Conservation (phyloP, 2,113 vertebrate genomes). For the Leptobrachium ailaonicum region DNA sequence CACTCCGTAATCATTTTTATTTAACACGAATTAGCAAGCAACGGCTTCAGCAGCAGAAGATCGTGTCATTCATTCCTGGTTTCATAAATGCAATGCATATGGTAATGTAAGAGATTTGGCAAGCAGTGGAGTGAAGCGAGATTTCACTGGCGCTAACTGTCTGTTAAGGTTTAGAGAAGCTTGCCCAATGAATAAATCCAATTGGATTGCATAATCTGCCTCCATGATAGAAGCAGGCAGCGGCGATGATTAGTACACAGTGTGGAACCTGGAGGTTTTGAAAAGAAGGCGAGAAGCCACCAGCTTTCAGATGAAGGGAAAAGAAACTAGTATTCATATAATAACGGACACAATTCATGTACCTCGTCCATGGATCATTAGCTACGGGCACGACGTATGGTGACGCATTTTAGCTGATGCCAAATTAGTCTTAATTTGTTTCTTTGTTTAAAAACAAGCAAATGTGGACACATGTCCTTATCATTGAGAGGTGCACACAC, state of each 20-base stretch:
- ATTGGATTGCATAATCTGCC: constrained; percentile 20
- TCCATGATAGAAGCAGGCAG: constrained; percentile 16
- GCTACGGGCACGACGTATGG: not conserved
- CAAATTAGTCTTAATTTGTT: too few species aligned
- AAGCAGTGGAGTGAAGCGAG: not conserved
- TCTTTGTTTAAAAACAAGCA: too few species aligned
- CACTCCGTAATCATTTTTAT: not conserved
- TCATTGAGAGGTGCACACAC: too few species aligned
- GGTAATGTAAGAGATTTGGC: constrained; percentile 29
- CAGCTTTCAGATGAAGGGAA: not conserved
- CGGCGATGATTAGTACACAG: not conserved
- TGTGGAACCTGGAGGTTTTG: not conserved
- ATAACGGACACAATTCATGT: constrained; percentile 7
- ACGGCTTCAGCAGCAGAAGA: not conserved
- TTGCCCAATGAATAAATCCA: constrained; percentile 17
- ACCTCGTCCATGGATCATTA: constrained; percentile 10
- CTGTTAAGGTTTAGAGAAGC: constrained; percentile 22
- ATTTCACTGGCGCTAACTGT: constrained; percentile 13
- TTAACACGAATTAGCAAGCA: not conserved
- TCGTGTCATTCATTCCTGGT: not conserved
- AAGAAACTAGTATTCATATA: constrained; percentile 20
- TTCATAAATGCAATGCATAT: constrained; percentile 14
- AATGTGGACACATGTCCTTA: too few species aligned
- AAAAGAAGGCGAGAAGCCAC: constrained; percentile 6
- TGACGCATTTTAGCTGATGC: not conserved